Conservation (phyloP, 2,113 vertebrate genomes). For the Lepus europaeus region DNA sequence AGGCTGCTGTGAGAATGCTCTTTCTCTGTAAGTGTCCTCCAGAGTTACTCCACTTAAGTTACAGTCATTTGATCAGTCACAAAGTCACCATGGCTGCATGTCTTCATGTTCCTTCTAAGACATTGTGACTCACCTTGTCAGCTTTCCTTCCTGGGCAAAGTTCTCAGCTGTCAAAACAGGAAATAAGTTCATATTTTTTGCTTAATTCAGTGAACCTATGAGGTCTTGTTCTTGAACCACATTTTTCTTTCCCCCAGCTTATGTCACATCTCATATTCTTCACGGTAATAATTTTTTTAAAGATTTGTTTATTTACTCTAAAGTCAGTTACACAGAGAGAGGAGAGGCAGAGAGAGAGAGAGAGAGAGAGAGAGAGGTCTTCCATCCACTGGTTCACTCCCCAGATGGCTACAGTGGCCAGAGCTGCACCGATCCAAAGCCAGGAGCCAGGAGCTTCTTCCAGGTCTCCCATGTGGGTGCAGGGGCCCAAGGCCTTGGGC, state of each 20-base stretch:
- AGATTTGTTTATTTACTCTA: too few relatives aligned
- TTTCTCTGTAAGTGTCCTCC: neutral
- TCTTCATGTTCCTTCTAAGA: neutral
- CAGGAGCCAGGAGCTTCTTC: too few relatives aligned
- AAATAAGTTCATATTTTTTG: slow-evolving; percentile 42
- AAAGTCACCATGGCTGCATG: neutral
- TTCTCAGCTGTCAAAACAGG: slow-evolving; percentile 63
- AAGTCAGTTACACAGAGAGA: too few relatives aligned
- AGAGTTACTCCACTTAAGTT: neutral
- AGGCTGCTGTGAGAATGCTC: neutral
- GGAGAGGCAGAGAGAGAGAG: too few relatives aligned
- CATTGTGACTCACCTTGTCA: slow-evolving; percentile 46
- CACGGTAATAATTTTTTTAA: neutral
- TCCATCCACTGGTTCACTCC: too few relatives aligned
- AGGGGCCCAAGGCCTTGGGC: too few relatives aligned
- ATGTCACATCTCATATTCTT: slow-evolving; percentile 3
- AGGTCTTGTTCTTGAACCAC: neutral
- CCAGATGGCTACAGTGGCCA: too few relatives aligned
- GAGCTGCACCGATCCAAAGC: too few relatives aligned
- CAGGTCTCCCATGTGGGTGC: too few relatives aligned
- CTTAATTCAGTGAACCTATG: neutral
- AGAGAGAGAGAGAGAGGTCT: too few relatives aligned
- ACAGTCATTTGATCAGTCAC: neutral
- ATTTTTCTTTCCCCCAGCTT: neutral
- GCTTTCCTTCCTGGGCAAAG: neutral